These are phyloP conservation scores for Typhlomys cinereus DNA, from an alignment of 2,113 vertebrate genomes.

Conservation along the genomic window DNA sequence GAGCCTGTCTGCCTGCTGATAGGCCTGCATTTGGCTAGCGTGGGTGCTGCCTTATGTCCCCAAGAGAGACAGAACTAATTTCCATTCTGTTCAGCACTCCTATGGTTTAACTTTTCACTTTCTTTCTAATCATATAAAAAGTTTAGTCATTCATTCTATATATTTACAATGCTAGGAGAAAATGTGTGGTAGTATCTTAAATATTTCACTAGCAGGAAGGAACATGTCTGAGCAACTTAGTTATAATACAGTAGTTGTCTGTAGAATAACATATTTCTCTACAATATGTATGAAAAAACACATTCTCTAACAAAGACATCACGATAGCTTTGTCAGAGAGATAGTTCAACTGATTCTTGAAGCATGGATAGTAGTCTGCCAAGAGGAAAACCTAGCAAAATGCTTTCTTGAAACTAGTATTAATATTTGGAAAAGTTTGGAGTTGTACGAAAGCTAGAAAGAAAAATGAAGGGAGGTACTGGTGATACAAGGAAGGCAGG, in stretches of 20 bases:
- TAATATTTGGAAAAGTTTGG: not conserved
- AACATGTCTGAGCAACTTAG: not conserved
- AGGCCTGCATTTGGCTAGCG: not conserved
- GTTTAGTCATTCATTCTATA: not conserved
- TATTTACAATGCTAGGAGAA: not conserved
- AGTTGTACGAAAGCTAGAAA: not conserved
- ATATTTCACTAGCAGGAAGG: not conserved
- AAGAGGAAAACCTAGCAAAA: not conserved
- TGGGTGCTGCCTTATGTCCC: not conserved
- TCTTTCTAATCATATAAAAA: conserved; percentile 19
- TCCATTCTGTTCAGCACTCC: not conserved
- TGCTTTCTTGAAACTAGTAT: not conserved
- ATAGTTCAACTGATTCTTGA: not conserved
- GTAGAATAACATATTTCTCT: not conserved
- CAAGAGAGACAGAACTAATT: not conserved
- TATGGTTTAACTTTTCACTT: not conserved
- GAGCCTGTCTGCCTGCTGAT: not conserved
- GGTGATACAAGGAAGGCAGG: not conserved
- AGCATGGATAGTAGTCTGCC: not conserved
- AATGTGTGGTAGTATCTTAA: not conserved
- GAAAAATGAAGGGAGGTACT: not conserved
- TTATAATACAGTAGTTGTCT: not conserved
- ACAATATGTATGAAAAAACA: not conserved
- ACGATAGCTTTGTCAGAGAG: not conserved
- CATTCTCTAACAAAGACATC: not conserved